phyloP scores from a whole-genome alignment of 2,888 invertebrate species.

The Pammene aurita region DNA sequence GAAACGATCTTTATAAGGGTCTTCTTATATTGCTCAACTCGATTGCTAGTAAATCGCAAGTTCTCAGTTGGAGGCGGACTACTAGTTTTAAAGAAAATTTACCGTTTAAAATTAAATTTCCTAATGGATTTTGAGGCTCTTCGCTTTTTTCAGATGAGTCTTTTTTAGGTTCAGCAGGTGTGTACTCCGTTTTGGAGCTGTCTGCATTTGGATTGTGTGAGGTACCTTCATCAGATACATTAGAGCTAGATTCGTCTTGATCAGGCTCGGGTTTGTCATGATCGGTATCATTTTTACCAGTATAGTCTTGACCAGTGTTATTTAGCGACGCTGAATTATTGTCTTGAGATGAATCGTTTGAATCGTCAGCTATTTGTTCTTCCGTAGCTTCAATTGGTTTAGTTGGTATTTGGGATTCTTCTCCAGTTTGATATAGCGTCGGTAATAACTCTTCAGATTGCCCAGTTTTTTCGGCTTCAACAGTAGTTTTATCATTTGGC shows the following conservation, averaged over 20 bases:
- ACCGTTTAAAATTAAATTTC: conserved; percentile 29
- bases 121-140: conserved; percentile 22
- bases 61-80: too few relatives aligned
- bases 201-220: neutral
- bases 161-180: neutral
- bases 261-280: neutral
- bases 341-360: neutral
- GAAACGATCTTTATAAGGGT: too few relatives aligned
- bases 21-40: too few relatives aligned
- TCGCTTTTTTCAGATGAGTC: neutral
- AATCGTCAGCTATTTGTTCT: neutral
- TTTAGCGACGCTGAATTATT: neutral
- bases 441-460: conserved; percentile 4
- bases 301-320: neutral
- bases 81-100: neutral
- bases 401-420: conserved; percentile 7
- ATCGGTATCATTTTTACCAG: neutral
- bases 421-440: neutral
- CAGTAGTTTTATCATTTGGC: neutral
- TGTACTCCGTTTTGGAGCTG: neutral
- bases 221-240: neutral
- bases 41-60: too few relatives aligned
- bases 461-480: neutral
- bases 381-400: neutral
- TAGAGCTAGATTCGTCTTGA: neutral